Conservation (phyloP, 2,888 invertebrate species). For the Epinotia demarniana region DNA sequence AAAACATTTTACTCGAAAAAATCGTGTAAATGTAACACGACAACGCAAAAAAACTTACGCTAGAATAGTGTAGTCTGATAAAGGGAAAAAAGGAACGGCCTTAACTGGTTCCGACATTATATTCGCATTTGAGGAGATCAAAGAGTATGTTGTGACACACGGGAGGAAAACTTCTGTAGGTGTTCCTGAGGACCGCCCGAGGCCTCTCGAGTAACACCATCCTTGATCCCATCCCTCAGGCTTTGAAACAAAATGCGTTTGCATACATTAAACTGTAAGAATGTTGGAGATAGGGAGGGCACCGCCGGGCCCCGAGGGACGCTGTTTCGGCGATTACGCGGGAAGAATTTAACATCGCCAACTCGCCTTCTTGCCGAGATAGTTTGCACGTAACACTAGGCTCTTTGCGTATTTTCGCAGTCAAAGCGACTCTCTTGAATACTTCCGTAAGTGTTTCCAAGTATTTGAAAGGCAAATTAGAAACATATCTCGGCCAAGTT, state of each 20-base stretch:
- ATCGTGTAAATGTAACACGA: conserved; percentile 61
- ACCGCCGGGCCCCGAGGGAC: conserved; percentile 71
- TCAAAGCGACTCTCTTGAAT: conserved; percentile 75
- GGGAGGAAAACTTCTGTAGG: conserved; percentile 70
- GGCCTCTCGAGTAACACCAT: conserved; percentile 78
- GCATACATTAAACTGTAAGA: conserved; percentile 85
- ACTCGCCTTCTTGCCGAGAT: conserved; percentile 76
- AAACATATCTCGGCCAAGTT: conserved; percentile 71
- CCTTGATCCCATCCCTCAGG: conserved; percentile 77
- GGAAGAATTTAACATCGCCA: conserved; percentile 75
- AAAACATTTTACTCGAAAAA: conserved; percentile 67
- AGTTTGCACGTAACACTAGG: conserved; percentile 81
- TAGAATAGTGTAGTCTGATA: conserved; percentile 65
- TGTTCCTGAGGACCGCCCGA: conserved; percentile 66
- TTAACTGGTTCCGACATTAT: conserved; percentile 80
- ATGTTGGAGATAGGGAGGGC: conserved; percentile 81
- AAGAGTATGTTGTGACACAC: conserved; percentile 80
- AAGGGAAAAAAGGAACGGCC: conserved; percentile 68
- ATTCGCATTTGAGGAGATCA: conserved; percentile 83
- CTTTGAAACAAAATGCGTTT: conserved; percentile 85
- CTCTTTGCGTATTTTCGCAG: conserved; percentile 77
- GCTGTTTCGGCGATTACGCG: conserved; percentile 84
- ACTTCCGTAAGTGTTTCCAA: conserved; percentile 74
- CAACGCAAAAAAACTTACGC: conserved; percentile 60
- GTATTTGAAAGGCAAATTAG: conserved; percentile 83